Evolutionary conservation across 1,140 invertebrate species (phyloP).

Genomic region (Pachypeltis micranthus): DNA sequence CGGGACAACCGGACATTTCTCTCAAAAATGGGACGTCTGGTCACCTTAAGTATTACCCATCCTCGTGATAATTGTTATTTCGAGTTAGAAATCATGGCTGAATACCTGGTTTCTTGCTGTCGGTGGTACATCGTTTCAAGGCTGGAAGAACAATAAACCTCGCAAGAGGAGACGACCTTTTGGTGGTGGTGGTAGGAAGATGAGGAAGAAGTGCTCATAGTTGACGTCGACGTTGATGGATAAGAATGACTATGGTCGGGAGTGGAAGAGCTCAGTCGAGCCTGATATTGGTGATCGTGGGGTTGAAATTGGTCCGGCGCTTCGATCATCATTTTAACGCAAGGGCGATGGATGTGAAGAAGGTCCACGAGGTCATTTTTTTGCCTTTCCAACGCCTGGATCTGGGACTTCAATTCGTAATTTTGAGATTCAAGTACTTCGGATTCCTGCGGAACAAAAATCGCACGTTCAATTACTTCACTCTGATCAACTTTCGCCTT

Average conservation of each 20-base stretch:
- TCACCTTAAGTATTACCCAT: too few relatives aligned
- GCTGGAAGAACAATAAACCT: not conserved
- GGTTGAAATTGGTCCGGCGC: slow-evolving; percentile 33
- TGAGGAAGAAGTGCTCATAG: not conserved
- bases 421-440: slow-evolving; percentile 78
- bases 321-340: slow-evolving; percentile 39
- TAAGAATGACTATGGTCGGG: too few relatives aligned
- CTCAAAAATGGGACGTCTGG: too few relatives aligned
- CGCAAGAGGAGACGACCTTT: not conserved
- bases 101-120: slow-evolving; percentile 6
- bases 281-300: too few relatives aligned
- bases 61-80: too few relatives aligned
- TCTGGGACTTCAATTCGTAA: slow-evolving; percentile 67
- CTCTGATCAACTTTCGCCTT: too few relatives aligned
- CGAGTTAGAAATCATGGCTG: too few relatives aligned
- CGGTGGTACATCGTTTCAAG: not conserved
- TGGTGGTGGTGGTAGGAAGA: slow-evolving; percentile 1
- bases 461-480: too few relatives aligned
- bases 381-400: slow-evolving; percentile 61
- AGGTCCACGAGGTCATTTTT: slow-evolving; percentile 59
- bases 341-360: slow-evolving; percentile 54
- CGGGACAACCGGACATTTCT: too few relatives aligned
- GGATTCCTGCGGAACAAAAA: slow-evolving; percentile 50
- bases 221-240: too few relatives aligned
- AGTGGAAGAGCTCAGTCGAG: too few relatives aligned